Percentiles rank a stretch among this genome's conserved stretches.
Conservation (phyloP, 30 jellyfish, hydroid and myxozoan species). For the Cassiopea andromeda region DNA sequence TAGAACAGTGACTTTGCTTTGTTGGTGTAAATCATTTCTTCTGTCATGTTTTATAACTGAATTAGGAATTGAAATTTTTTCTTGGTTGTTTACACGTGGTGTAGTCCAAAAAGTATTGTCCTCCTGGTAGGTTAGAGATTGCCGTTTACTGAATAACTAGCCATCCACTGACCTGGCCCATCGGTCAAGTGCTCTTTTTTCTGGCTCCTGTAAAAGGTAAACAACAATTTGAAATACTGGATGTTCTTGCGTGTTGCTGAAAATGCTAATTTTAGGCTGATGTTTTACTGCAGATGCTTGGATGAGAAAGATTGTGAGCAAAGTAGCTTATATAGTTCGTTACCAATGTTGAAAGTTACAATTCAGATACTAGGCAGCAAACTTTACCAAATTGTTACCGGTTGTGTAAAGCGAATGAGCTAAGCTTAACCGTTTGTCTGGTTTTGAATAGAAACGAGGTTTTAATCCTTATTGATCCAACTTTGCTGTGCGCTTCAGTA, state of each 20-base stretch:
- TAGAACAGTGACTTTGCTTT: no score
- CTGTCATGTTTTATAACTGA: no score
- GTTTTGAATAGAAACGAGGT: slow-evolving; percentile 2
- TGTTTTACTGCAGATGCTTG: no score
- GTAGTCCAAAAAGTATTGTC: neutral
- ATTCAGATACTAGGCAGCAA: neutral
- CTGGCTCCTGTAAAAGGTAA: neutral
- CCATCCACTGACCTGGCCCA: neutral
- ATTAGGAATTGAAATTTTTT: no score
- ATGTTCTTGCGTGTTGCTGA: neutral
- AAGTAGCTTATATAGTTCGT: no score
- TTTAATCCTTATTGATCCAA: slow-evolving; percentile 9
- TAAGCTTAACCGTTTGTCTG: slow-evolving; percentile 14
- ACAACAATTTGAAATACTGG: neutral
- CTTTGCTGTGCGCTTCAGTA: slow-evolving; percentile 10
- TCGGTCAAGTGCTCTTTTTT: neutral
- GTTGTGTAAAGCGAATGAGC: slow-evolving; percentile 10
- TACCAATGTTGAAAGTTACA: neutral
- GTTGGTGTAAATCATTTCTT: no score
- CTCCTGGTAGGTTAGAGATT: neutral
- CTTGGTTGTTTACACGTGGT: neutral
- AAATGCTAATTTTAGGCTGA: no score
- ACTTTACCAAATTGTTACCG: neutral
- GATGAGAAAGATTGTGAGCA: no score
- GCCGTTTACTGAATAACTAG: neutral